These are phyloP conservation scores for Oreohelix idahoensis DNA, from an alignment of 1,140 invertebrate genomes.

Conservation along the genomic window DNA sequence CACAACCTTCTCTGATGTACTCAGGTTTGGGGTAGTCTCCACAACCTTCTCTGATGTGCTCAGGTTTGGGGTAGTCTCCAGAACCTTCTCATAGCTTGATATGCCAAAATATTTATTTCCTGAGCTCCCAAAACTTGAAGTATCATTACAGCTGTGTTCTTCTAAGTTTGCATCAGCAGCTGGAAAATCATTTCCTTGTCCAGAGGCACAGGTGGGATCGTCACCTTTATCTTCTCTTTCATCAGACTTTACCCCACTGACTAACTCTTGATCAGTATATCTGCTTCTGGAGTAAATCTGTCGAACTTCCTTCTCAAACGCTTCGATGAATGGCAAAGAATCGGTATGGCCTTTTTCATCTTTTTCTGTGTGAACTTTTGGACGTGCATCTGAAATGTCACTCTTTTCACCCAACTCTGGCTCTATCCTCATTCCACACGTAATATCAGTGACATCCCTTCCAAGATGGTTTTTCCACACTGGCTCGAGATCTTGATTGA, in stretches of 20 bases:
- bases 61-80: background rate
- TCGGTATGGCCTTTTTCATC: background rate
- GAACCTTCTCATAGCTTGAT: background rate
- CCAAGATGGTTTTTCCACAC: background rate
- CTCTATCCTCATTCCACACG: background rate
- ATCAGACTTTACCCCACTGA: background rate
- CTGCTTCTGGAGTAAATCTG: background rate
- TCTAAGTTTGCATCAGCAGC: background rate
- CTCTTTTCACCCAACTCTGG: background rate
- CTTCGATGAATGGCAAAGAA: background rate
- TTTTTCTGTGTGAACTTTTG: background rate
- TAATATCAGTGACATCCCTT: background rate
- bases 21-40: background rate
- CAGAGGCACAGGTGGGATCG: background rate
- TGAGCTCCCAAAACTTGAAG: background rate
- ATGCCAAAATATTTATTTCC: background rate
- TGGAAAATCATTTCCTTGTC: background rate
- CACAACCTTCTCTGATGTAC: too few species aligned
- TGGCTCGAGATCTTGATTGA: background rate
- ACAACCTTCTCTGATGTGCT: background rate
- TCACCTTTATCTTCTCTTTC: background rate
- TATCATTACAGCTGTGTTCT: background rate
- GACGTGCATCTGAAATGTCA: background rate
- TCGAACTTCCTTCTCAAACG: background rate
- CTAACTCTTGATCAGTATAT: background rate